These are phyloP conservation scores for Eurytoma adleriae DNA, from an alignment of 2,888 invertebrate species.

Conservation along the genomic window DNA sequence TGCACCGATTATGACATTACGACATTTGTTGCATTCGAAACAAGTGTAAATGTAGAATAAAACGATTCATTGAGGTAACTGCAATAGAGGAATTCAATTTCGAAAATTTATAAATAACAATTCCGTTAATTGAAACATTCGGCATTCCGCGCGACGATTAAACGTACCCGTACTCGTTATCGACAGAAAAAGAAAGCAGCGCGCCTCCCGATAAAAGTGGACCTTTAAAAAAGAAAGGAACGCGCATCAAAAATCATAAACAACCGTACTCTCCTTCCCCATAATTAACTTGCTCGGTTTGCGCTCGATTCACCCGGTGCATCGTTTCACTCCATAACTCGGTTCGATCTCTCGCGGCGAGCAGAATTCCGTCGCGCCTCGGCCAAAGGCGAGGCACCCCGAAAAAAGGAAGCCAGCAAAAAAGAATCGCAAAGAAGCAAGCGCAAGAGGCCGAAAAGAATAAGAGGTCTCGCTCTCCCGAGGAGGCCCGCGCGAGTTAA, in stretches of 20 bases:
- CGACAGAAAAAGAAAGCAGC: neutral
- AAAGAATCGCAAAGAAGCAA: neutral
- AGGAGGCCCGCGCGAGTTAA: slow-evolving; percentile 46
- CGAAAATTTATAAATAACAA: slow-evolving; percentile 14
- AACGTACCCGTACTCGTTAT: neutral
- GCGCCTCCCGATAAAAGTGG: too few species aligned
- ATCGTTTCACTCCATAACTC: slow-evolving; percentile 53
- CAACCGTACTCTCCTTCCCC: slow-evolving; percentile 25
- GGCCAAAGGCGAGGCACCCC: slow-evolving; percentile 3
- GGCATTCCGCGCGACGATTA: slow-evolving; percentile 21
- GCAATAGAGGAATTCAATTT: neutral
- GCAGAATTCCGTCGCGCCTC: slow-evolving; percentile 19
- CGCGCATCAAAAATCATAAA: slow-evolving; percentile 27
- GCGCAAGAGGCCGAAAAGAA: slow-evolving; percentile 6
- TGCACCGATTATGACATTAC: too few species aligned
- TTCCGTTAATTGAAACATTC: slow-evolving; percentile 14
- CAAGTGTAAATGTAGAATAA: neutral
- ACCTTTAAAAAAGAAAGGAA: neutral
- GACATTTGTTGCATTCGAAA: too few species aligned
- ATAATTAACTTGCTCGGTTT: slow-evolving; percentile 52
- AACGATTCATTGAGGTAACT: neutral
- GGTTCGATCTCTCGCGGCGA: slow-evolving; percentile 4
- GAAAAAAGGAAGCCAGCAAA: slow-evolving; percentile 10
- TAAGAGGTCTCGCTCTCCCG: slow-evolving; percentile 36
- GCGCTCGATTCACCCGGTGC: slow-evolving; percentile 43